These are phyloP conservation scores for Drosophila triauraria DNA, from an alignment of 1,140 invertebrate genomes.

Conservation along the genomic window DNA sequence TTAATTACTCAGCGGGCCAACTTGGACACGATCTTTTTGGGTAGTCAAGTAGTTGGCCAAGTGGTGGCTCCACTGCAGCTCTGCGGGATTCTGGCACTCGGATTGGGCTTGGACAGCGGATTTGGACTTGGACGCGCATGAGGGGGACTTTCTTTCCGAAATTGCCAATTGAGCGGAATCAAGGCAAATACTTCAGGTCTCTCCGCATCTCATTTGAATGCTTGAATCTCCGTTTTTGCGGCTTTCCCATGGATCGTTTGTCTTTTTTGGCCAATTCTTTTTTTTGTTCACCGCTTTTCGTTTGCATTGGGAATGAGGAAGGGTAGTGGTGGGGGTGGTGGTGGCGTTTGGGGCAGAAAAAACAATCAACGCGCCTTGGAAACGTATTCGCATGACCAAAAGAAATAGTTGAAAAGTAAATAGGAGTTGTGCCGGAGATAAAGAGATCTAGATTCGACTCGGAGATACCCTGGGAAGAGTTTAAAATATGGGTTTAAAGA, in stretches of 20 bases:
- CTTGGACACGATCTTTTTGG: constrained; percentile 48
- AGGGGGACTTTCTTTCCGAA: constrained; percentile 51
- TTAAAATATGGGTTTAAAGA: not conserved
- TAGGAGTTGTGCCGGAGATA: constrained; percentile 17
- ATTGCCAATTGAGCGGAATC: constrained; percentile 54
- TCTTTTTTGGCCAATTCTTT: constrained; percentile 44
- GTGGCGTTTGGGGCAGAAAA: constrained; percentile 26
- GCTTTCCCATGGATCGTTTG: constrained; percentile 57
- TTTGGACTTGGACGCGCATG: constrained; percentile 26
- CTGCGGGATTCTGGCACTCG: constrained; percentile 42
- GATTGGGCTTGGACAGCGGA: constrained; percentile 15
- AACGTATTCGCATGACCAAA: constrained; percentile 52
- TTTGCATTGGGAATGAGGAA: not conserved
- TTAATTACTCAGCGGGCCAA: constrained; percentile 54
- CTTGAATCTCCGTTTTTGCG: constrained; percentile 46
- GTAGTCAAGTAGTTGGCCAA: constrained; percentile 46
- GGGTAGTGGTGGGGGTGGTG: constrained; percentile 10
- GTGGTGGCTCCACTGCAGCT: constrained; percentile 32
- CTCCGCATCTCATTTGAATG: constrained; percentile 56
- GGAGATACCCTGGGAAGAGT: not conserved
- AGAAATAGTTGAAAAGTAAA: constrained; percentile 48
- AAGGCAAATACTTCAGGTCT: constrained; percentile 55
- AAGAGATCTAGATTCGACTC: not conserved
- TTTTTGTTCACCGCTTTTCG: constrained; percentile 2
- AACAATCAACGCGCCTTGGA: constrained; percentile 54